Base-by-base conservation (phyloP, 2,797 vertebrate genomes). In the Denticeps clupeoides region DNA sequence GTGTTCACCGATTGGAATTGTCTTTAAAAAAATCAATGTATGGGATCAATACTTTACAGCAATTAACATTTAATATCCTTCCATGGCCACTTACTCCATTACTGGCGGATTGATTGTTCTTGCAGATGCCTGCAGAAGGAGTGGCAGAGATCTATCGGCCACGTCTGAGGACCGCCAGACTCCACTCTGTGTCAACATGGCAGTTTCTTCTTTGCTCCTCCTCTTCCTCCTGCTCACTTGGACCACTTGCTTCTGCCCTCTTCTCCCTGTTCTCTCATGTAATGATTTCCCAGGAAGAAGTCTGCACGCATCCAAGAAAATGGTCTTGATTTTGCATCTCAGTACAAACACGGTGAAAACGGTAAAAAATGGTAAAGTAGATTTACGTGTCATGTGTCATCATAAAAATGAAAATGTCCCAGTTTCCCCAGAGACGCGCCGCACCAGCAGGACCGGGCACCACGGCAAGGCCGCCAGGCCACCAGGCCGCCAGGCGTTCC, bases 51-150 rank as follows among this genome's bases (percentile, higher is more conserved):
- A 80, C 70, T 75, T 74, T 77, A 78, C 79, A 83, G 79, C 82
- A 82, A 84, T 84, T 84, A 83, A 83, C 81, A 84, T 84, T 83
- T 83, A 82, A 84, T 84, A 84, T 82, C 82, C 76, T 75, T 82
- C 72, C 77, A 78, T 75, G 82, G 76, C 79, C 80, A 81, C 80
- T 83, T 84, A 80, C 73, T 82, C 77, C 78, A 82, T 82, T 84
- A 84, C 80, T 79, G 76, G 70, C 22, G 69, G 73, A 84, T 84
- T 83, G 80, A 84, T 84, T 84, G 82, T 82, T 75, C 61, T 38
- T 60, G 64, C 54, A 72, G 70, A 68, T 70, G 62, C 63, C 63
- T 56, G 41, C 4, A 22, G 67, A 72, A 68, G 56, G 70, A 75
- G 71, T 63, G 67, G 64, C 71, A 67, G 63, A 65, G 68, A 77